Percentiles rank a stretch among this genome's conserved stretches.
phyloP scores from a whole-genome alignment of 2,797 vertebrate species.

The Eulemur mongoz region DNA sequence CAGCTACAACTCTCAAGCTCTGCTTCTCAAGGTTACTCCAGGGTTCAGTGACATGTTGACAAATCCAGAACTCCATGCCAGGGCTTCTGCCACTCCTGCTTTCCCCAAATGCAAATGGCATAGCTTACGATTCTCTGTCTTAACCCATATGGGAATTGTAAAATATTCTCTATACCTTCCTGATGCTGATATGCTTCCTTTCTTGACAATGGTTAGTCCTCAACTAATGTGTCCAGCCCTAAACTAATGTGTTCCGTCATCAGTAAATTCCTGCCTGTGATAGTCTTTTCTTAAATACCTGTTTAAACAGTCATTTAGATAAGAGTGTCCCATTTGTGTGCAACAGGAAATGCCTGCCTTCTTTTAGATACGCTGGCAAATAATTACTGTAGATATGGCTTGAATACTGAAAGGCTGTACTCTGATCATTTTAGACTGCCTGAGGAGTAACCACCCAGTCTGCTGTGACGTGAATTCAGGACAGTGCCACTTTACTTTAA shows the following conservation, averaged over 20 bases:
- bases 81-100: neutral
- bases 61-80: neutral
- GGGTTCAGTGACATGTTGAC: neutral
- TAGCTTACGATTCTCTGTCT: constrained; percentile 43
- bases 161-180: constrained; percentile 75
- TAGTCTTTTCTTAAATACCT: constrained; percentile 82
- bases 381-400: constrained; percentile 77
- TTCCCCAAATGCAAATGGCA: neutral
- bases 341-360: constrained; percentile 84
- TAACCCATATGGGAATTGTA: constrained; percentile 38
- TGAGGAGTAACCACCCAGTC: constrained; percentile 56
- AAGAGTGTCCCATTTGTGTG: constrained; percentile 84
- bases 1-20: neutral
- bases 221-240: constrained; percentile 74
- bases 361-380: constrained; percentile 85
- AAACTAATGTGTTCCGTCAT: constrained; percentile 82
- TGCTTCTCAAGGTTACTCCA: neutral
- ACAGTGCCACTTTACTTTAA: constrained; percentile 57
- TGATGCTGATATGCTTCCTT: constrained; percentile 76
- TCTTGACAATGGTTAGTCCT: constrained; percentile 78
- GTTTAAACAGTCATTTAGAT: constrained; percentile 87
- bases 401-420: constrained; percentile 56
- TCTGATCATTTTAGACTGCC: constrained; percentile 55
- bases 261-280: constrained; percentile 82
- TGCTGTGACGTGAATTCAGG: constrained; percentile 14